These are phyloP conservation scores for Monopis laevigella DNA, from an alignment of 2,888 invertebrate genomes.

Conservation along the genomic window DNA sequence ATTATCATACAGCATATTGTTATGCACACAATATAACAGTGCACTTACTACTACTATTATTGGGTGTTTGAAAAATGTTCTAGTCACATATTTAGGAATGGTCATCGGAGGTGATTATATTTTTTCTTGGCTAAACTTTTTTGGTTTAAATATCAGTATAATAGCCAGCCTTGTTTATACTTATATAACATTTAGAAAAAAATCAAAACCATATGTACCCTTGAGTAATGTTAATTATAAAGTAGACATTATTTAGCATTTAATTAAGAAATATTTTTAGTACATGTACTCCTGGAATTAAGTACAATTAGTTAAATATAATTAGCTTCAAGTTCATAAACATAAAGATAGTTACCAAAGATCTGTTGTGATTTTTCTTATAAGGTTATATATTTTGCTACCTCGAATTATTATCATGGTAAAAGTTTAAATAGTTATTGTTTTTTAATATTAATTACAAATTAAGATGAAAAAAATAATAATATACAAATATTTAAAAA, in stretches of 20 bases:
- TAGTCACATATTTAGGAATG: constrained; percentile 98
- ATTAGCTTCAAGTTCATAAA: no score
- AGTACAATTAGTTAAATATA: no score
- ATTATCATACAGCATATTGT: constrained; percentile 91
- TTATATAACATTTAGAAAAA: constrained; percentile 83
- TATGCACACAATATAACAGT: constrained; percentile 96
- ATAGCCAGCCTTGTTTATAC: constrained; percentile 86
- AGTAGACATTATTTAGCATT: constrained; percentile 48
- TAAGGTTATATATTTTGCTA: no score
- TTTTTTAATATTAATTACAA: no score
- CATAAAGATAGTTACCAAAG: no score
- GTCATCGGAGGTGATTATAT: constrained; percentile 97
- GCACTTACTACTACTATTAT: constrained; percentile 99
- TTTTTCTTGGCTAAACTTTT: constrained; percentile 93
- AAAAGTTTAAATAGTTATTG: no score
- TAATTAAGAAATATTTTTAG: no score
- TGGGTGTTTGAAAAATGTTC: constrained; percentile 97
- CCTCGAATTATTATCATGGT: no score
- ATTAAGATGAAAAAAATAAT: no score
- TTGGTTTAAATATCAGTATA: constrained; percentile 95
- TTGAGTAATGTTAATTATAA: constrained; percentile 36
- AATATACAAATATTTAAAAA: no score
- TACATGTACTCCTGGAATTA: no score
- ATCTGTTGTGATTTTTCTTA: no score
- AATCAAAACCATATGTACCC: constrained; percentile 45